Evolutionary conservation across 2,113 vertebrate species (phyloP).

Genomic region (Pristiophorus japonicus): DNA sequence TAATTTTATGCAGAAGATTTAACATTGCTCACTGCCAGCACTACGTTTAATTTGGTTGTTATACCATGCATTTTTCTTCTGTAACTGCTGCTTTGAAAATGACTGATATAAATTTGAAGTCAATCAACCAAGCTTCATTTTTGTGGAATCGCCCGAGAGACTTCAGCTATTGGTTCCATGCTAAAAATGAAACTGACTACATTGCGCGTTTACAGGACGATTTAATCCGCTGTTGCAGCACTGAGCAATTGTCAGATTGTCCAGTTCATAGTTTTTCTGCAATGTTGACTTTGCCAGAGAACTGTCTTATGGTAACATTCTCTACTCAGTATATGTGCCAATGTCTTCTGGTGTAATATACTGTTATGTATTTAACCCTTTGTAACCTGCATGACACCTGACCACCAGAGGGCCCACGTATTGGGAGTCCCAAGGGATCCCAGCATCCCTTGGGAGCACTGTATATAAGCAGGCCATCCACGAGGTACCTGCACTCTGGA

Average conservation of each 20-base stretch:
- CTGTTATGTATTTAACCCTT: no score
- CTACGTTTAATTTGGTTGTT: background rate
- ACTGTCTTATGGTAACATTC: background rate
- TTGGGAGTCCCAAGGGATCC: no score
- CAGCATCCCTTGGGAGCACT: no score
- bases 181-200: background rate
- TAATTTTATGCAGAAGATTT: background rate
- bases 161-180: background rate
- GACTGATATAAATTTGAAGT: background rate
- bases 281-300: background rate
- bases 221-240: background rate
- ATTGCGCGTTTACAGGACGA: background rate
- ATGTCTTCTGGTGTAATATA: background rate
- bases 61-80: background rate
- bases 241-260: background rate
- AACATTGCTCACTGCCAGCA: slow-evolving; percentile 2
- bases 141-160: background rate
- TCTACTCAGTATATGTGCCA: background rate
- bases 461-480: no score
- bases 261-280: background rate
- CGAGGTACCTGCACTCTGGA: no score
- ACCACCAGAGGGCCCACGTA: no score
- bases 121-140: background rate
- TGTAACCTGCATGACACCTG: no score
- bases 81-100: background rate